Evolutionary conservation across 2,888 invertebrate genomes (phyloP), one percentile per base, ranked within the genome.

Genomic region (Ptychoptera albimana): DNA sequence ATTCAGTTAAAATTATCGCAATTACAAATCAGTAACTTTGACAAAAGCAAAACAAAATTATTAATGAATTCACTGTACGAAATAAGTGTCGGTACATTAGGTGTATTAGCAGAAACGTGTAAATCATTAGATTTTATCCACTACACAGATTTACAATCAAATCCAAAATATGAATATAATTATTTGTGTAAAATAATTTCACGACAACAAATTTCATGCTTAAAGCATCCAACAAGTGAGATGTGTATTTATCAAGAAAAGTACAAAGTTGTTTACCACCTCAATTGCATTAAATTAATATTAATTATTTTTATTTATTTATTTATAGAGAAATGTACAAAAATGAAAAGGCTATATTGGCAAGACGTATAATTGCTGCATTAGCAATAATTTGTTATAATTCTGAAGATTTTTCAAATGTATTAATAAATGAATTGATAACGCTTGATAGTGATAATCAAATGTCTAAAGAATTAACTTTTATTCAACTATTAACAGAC

Each of bases 291-390:
- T n/a, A n/a, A n/a, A 23, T 23, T 23, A 5, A 23, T 5, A 5
- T 23, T 23, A 23, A 23, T 23, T 23, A 23, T 7, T 23, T 23
- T 3, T 5, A 5, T 23, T 23, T 23, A 23, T 23, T 32, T 11
- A 11, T 32, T 32, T 7, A 7, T n/a, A 32, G 30, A 12, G 8
- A 23, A 4, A 29, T 42, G 2, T 31, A 16, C 3, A 14, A 34
- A 14, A 42, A 39, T 35, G 50, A 50, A 44, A 50, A 50, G 14
- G 46, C 41, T 30, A 11, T 41, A 9, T n/a, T 44, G 23, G 14
- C 43, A 7, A 40, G 50, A 9, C 43, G 50, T 13, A 29, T 44
- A 32, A 16, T 49, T 29, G 46, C 44, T 8, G 48, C 37, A 2
- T 30, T 49, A 36, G 30, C 50, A 16, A 14, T 48, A 10, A 39